Evolutionary conservation across 2,888 invertebrate genomes (phyloP).

Genomic region (Clusia tigrina): DNA sequence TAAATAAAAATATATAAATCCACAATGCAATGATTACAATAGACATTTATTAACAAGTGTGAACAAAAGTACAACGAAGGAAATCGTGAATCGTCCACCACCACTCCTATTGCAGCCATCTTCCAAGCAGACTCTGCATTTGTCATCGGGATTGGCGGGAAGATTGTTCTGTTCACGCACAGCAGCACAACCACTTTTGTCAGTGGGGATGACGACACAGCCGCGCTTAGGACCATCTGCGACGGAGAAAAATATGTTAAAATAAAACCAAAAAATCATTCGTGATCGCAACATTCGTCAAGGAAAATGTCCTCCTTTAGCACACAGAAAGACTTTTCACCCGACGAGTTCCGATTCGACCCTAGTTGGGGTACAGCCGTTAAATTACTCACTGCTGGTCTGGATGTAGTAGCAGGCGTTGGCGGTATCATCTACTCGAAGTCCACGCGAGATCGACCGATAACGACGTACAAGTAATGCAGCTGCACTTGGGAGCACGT

Average conservation of each 20-base stretch:
- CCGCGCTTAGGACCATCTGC: too few relatives aligned
- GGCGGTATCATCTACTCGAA: conserved; percentile 23
- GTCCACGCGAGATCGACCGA: conserved; percentile 35
- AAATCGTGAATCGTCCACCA: conserved; percentile 37
- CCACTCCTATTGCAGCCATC: conserved; percentile 49
- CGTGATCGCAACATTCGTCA: too few relatives aligned
- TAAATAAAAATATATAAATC: neutral
- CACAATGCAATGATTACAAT: conserved; percentile 5
- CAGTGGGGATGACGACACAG: conserved; percentile 41
- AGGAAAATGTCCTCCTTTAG: too few relatives aligned
- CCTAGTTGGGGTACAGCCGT: too few relatives aligned
- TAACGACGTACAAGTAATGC: conserved; percentile 44
- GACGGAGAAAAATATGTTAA: too few relatives aligned
- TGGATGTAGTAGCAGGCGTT: conserved; percentile 47
- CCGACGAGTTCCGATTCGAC: too few relatives aligned
- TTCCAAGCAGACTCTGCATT: conserved; percentile 43
- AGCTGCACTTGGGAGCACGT: conserved; percentile 19
- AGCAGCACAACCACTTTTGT: conserved; percentile 32
- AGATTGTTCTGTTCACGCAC: conserved; percentile 20
- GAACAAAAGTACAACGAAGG: conserved; percentile 40
- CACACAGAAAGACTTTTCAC: too few relatives aligned
- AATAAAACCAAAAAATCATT: too few relatives aligned
- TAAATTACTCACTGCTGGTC: conserved; percentile 26
- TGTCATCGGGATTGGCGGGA: neutral
- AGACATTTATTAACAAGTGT: conserved; percentile 4